phyloP scores from a whole-genome alignment of 2,797 vertebrate genomes.

The Poeciliopsis paucimaculata region DNA sequence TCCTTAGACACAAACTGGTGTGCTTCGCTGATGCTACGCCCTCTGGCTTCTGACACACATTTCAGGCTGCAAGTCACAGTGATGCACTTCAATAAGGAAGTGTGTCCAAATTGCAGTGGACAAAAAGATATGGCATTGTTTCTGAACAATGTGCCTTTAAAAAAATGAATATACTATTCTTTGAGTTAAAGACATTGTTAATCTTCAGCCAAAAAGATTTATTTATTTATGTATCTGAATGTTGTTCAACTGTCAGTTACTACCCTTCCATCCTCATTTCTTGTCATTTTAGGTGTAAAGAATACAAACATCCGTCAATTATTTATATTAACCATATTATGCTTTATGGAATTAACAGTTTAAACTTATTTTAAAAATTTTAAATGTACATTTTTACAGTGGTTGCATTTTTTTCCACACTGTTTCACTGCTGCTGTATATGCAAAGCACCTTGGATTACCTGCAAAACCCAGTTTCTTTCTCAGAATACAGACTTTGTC shows the following conservation, averaged over 20 bases:
- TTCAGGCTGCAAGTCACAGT: slow-evolving; percentile 19
- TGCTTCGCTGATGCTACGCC: neutral
- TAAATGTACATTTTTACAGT: too few relatives aligned
- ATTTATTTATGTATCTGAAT: too few relatives aligned
- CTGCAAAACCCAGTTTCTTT: too few relatives aligned
- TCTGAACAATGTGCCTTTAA: neutral
- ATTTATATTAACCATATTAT: neutral
- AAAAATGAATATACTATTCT: neutral
- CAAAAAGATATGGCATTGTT: neutral
- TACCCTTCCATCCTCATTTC: neutral
- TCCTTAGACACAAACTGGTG: slow-evolving; percentile 16
- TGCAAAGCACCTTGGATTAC: too few relatives aligned
- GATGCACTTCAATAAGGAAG: neutral
- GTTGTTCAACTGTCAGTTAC: neutral
- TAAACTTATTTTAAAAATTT: too few relatives aligned
- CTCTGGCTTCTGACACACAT: slow-evolving; percentile 12
- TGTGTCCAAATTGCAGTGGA: neutral
- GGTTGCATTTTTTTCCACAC: too few relatives aligned
- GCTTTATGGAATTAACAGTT: neutral
- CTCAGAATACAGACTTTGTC: too few relatives aligned
- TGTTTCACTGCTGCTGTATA: too few relatives aligned
- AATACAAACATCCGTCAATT: neutral
- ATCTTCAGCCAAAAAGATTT: neutral
- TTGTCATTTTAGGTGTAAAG: neutral
- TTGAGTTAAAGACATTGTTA: neutral